A percentile compares a stretch with the other conserved stretches of the same genome.
These are phyloP conservation scores for Chloroceryle aenea DNA, from an alignment of 2,113 vertebrate genomes.

Conservation along the genomic window DNA sequence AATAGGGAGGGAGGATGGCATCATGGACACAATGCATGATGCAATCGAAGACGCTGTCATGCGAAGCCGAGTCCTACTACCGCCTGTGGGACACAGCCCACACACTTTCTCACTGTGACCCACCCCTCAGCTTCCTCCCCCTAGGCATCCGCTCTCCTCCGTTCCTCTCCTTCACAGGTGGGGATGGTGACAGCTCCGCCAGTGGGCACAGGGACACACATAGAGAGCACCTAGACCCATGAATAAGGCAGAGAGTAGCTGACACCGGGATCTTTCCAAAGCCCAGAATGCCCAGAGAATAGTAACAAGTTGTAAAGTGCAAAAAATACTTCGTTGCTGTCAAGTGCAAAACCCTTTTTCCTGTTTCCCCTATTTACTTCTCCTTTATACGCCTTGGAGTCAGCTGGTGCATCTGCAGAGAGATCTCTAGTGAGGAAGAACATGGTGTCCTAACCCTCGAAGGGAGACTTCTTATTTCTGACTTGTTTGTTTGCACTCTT, in stretches of 20 bases:
- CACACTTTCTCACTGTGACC: background rate
- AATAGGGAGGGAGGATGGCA: background rate
- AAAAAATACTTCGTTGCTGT: background rate
- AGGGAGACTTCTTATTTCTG: slow-evolving; percentile 6
- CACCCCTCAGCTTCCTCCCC: background rate
- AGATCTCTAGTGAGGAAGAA: slow-evolving; percentile 43
- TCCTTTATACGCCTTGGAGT: slow-evolving; percentile 45
- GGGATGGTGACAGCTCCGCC: background rate
- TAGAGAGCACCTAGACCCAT: background rate
- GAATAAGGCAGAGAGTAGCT: background rate
- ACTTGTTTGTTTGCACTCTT: background rate
- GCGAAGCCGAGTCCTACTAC: background rate
- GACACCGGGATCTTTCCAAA: accelerated
- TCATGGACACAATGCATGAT: background rate
- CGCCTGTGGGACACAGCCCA: background rate
- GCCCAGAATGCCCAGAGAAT: background rate
- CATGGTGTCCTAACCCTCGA: background rate
- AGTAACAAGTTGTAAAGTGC: background rate
- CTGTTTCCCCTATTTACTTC: slow-evolving; percentile 65
- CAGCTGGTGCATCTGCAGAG: background rate
- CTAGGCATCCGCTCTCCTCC: accelerated
- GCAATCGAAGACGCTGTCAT: background rate
- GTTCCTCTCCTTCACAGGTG: background rate
- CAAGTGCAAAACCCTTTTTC: background rate
- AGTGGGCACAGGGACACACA: accelerated